Evolutionary conservation across 1,140 invertebrate species (phyloP).

Genomic region (Calliphora vicina): DNA sequence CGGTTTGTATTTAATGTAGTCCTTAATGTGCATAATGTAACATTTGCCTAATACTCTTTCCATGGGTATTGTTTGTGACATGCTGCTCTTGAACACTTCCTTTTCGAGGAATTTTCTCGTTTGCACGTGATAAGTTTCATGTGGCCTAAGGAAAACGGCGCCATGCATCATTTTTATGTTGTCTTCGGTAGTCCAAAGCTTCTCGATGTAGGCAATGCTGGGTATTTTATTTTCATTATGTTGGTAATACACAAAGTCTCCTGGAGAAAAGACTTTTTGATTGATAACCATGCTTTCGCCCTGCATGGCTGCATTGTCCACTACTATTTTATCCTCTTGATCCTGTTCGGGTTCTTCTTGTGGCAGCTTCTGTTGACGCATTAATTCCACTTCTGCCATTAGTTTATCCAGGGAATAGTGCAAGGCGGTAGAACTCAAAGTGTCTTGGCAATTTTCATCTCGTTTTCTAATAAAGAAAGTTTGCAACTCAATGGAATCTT

Average conservation of each 20-base stretch:
- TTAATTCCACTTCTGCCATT: slow-evolving; percentile 75
- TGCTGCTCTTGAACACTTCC: slow-evolving; percentile 95
- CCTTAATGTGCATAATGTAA: slow-evolving; percentile 93
- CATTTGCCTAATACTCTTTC: slow-evolving; percentile 91
- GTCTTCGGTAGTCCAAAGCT: slow-evolving; percentile 83
- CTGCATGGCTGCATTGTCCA: slow-evolving; percentile 42
- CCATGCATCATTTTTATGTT: slow-evolving; percentile 90
- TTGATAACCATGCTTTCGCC: slow-evolving; percentile 62
- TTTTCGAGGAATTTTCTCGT: slow-evolving; percentile 94
- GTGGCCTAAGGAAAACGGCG: slow-evolving; percentile 77
- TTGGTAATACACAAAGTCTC: slow-evolving; percentile 60
- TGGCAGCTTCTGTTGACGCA: slow-evolving; percentile 79
- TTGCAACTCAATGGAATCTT: slow-evolving; percentile 94
- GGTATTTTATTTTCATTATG: slow-evolving; percentile 67
- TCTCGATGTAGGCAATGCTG: slow-evolving; percentile 89
- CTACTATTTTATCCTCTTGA: slow-evolving; percentile 64
- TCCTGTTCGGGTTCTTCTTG: slow-evolving; percentile 81
- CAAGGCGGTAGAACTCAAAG: slow-evolving; percentile 87
- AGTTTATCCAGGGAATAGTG: slow-evolving; percentile 80
- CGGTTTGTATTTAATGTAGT: slow-evolving; percentile 91
- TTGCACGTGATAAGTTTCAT: slow-evolving; percentile 95
- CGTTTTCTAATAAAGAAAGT: slow-evolving; percentile 86
- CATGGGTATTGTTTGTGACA: slow-evolving; percentile 77
- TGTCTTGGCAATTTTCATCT: slow-evolving; percentile 77
- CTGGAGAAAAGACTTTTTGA: slow-evolving; percentile 60